These are phyloP conservation scores for Octopus sinensis DNA, from an alignment of 1,140 invertebrate genomes.

Conservation along the genomic window DNA sequence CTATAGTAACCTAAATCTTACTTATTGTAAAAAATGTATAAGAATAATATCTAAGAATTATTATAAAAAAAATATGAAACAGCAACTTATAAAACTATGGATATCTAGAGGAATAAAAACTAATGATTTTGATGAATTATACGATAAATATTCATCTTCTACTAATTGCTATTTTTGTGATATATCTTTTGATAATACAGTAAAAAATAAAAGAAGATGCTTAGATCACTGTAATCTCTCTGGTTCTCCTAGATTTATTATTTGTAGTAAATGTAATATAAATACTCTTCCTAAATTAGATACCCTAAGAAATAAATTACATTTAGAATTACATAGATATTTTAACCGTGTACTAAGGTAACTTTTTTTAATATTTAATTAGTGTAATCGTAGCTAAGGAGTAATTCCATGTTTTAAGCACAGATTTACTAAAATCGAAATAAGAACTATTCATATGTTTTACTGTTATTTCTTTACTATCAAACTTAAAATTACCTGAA, in stretches of 20 bases:
- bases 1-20: not conserved
- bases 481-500: not conserved
- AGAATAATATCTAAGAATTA: not conserved
- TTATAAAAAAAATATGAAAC: not conserved
- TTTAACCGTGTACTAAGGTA: too few relatives aligned
- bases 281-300: not conserved
- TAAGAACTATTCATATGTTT: not conserved
- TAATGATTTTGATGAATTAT: not conserved
- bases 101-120: not conserved
- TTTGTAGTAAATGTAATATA: not conserved
- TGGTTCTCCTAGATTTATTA: not conserved
- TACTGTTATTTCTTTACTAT: not conserved
- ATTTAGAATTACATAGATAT: not conserved
- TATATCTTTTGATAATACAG: not conserved
- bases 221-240: not conserved
- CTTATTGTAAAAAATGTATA: not conserved
- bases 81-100: not conserved
- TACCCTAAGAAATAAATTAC: not conserved
- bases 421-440: constrained; percentile 1
- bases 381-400: not conserved
- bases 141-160: not conserved
- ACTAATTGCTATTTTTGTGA: not conserved
- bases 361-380: not conserved
- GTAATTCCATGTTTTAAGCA: not conserved
- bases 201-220: not conserved